Percentiles rank a stretch among this genome's conserved stretches.
phyloP scores from a whole-genome alignment of 2,113 vertebrate genomes.

The Castor canadensis region DNA sequence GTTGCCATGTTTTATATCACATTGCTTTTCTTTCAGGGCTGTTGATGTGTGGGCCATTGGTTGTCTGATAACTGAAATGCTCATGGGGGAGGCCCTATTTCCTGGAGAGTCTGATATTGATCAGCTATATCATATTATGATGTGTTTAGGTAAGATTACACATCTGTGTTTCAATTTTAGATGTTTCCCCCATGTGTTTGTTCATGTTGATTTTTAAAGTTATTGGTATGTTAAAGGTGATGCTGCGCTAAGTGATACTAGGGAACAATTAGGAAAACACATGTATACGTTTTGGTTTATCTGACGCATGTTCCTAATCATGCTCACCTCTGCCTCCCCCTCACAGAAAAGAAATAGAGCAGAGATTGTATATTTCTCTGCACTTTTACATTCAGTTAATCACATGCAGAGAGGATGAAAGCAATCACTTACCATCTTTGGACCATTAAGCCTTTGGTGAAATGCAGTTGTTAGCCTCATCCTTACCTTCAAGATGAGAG shows the following conservation, averaged over 20 bases:
- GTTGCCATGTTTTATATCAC: background rate
- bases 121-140: conserved; percentile 92
- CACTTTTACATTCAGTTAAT: background rate
- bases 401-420: background rate
- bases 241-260: background rate
- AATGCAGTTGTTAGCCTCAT: background rate
- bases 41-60: conserved; percentile 95
- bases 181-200: background rate
- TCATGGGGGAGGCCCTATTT: conserved; percentile 91
- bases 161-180: background rate
- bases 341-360: background rate
- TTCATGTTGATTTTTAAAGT: conserved; percentile 4
- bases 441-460: background rate
- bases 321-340: background rate
- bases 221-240: conserved; percentile 3
- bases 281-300: too few relatives aligned
- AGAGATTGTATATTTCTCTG: background rate
- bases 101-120: conserved; percentile 96
- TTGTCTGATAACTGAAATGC: conserved; percentile 91
- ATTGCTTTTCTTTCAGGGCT: conserved; percentile 82
- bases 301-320: background rate
- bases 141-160: conserved; percentile 86
- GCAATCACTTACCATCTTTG: background rate
- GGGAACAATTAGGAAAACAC: background rate
- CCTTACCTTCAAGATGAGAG: background rate